A percentile compares a stretch with the other conserved stretches of the same genome.
Conservation (phyloP, 2,113 vertebrate genomes). For the Thunnus maccoyii region DNA sequence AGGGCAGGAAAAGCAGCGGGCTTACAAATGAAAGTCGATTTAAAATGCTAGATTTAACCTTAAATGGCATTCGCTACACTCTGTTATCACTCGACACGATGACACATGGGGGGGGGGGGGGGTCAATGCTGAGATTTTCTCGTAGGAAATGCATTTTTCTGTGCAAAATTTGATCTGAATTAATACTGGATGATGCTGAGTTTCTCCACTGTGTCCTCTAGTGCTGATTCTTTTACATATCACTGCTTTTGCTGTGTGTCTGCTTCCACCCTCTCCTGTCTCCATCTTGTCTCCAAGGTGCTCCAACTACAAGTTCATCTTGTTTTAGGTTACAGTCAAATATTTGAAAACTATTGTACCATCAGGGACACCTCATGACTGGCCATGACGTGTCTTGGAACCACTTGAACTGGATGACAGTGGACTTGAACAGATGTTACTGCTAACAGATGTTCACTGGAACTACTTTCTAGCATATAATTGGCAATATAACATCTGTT, state of each 20-base stretch:
- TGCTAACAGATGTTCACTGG: too few species aligned
- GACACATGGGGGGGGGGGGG: constrained; percentile 4
- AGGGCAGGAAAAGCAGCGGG: constrained; percentile 30
- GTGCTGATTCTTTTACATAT: background rate
- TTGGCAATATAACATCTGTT: too few species aligned
- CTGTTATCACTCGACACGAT: constrained; percentile 35
- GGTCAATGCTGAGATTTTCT: constrained; percentile 28
- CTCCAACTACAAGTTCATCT: too few species aligned
- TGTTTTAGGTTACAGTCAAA: too few species aligned
- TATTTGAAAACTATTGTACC: too few species aligned
- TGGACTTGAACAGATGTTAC: too few species aligned
- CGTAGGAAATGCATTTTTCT: constrained; percentile 44
- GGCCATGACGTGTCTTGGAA: too few species aligned
- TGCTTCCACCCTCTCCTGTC: too few species aligned
- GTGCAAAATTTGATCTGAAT: background rate
- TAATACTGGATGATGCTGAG: background rate
- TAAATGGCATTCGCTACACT: constrained; percentile 57
- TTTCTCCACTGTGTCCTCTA: background rate
- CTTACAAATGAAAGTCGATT: constrained; percentile 60
- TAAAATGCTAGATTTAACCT: constrained; percentile 67
- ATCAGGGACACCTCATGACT: too few species aligned
- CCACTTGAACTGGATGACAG: too few species aligned
- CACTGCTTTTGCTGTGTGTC: background rate
- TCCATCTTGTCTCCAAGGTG: too few species aligned
- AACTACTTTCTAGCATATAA: too few species aligned